These are phyloP conservation scores for Solen grandis DNA, from an alignment of 1,140 invertebrate species.

Conservation along the genomic window DNA sequence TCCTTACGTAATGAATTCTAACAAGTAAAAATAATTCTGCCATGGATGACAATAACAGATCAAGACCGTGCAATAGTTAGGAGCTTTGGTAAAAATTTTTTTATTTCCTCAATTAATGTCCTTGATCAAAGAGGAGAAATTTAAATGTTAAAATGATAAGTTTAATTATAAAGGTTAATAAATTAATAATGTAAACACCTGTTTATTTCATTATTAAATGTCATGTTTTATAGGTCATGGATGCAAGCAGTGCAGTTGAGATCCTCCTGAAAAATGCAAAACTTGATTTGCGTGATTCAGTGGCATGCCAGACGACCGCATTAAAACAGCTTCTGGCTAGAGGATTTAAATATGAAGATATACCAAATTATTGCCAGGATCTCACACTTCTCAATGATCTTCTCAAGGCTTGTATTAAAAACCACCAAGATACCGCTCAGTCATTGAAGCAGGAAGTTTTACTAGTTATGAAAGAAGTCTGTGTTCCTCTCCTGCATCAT, in stretches of 20 bases:
- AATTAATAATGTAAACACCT: too few relatives aligned
- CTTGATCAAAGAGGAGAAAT: too few relatives aligned
- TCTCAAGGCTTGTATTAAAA: background rate
- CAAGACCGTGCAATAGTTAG: too few relatives aligned
- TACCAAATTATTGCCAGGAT: slow-evolving; percentile 1
- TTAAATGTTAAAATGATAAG: too few relatives aligned
- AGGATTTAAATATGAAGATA: slow-evolving; percentile 21
- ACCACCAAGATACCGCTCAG: background rate
- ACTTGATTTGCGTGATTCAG: background rate
- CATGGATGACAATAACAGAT: too few relatives aligned
- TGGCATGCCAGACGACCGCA: background rate
- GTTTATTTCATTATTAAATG: too few relatives aligned
- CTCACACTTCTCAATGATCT: slow-evolving; percentile 17
- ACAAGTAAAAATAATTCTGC: too few relatives aligned
- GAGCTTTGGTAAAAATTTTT: too few relatives aligned
- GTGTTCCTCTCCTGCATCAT: slow-evolving; percentile 15
- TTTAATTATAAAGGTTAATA: too few relatives aligned
- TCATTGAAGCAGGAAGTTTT: background rate
- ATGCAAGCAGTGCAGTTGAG: background rate
- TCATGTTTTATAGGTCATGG: too few relatives aligned
- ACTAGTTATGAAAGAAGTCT: slow-evolving; percentile 5
- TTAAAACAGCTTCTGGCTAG: background rate
- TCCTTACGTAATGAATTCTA: too few relatives aligned
- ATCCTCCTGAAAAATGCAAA: slow-evolving; percentile 9
- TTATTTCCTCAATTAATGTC: too few relatives aligned